These are phyloP conservation scores for Myiotriccus ornatus DNA, from an alignment of 2,797 vertebrate genomes.

Conservation along the genomic window DNA sequence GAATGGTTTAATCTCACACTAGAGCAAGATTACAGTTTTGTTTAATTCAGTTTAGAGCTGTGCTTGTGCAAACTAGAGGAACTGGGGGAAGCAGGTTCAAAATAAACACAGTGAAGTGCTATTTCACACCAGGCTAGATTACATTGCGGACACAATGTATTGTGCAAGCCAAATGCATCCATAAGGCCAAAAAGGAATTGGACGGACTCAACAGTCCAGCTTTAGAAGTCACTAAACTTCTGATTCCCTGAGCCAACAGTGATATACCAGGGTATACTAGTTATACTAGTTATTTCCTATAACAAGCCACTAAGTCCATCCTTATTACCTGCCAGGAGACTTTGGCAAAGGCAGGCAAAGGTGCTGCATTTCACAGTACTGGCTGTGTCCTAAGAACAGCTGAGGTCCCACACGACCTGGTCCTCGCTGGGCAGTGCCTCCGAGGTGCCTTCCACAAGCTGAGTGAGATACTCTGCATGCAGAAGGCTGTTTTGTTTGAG, in stretches of 20 bases:
- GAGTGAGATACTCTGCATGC: neutral
- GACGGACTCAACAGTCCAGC: neutral
- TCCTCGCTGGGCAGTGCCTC: neutral
- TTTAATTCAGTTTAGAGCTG: neutral
- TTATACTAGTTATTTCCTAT: neutral
- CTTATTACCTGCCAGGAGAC: neutral
- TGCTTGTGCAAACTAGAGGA: neutral
- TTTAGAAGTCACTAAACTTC: neutral
- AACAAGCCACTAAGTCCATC: neutral
- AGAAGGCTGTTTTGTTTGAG: neutral
- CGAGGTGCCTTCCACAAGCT: neutral
- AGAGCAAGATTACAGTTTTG: neutral
- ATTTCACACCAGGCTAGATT: neutral
- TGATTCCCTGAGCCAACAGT: neutral
- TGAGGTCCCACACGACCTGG: neutral
- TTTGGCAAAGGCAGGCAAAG: neutral
- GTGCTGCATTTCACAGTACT: neutral
- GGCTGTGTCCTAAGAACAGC: neutral
- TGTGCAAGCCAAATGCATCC: neutral
- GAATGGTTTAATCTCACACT: neutral
- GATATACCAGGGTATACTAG: neutral
- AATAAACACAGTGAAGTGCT: neutral
- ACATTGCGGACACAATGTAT: neutral
- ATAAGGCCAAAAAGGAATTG: neutral
- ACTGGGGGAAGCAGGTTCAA: neutral